Conservation (phyloP, 1,140 invertebrate genomes). For the Hestina assimilis region DNA sequence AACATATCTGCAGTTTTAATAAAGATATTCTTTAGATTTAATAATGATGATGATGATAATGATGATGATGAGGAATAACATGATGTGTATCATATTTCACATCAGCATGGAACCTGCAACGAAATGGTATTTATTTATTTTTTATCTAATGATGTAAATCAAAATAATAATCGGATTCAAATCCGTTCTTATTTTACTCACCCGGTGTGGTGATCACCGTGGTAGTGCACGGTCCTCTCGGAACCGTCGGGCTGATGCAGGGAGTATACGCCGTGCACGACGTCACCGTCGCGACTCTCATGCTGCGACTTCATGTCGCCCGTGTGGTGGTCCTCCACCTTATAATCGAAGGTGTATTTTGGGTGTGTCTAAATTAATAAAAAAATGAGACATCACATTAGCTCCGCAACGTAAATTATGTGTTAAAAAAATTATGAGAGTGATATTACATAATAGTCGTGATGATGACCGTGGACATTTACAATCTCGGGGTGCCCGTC, state of each 20-base stretch:
- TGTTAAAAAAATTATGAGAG: no score
- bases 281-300: constrained; percentile 75
- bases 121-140: no score
- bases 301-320: constrained; percentile 77
- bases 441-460: no score
- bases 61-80: constrained; percentile 20
- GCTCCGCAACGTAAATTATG: no score
- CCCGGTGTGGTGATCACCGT: constrained; percentile 59
- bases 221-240: constrained; percentile 68
- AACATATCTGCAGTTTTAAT: no score
- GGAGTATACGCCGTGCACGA: constrained; percentile 78
- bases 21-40: no score
- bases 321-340: constrained; percentile 59
- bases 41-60: no score
- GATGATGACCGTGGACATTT: constrained; percentile 21
- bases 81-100: constrained; percentile 34
- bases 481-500: constrained; percentile 27
- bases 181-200: no score
- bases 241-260: constrained; percentile 78
- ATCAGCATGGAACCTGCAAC: constrained; percentile 29
- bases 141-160: no score
- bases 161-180: no score
- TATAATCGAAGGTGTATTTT: constrained; percentile 74
- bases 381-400: no score
- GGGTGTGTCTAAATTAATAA: constrained; percentile 39